Evolutionary conservation across 2,113 vertebrate species (phyloP), one percentile per base, ranked within the genome.

Genomic region (Rhinolophus ferrumequinum): DNA sequence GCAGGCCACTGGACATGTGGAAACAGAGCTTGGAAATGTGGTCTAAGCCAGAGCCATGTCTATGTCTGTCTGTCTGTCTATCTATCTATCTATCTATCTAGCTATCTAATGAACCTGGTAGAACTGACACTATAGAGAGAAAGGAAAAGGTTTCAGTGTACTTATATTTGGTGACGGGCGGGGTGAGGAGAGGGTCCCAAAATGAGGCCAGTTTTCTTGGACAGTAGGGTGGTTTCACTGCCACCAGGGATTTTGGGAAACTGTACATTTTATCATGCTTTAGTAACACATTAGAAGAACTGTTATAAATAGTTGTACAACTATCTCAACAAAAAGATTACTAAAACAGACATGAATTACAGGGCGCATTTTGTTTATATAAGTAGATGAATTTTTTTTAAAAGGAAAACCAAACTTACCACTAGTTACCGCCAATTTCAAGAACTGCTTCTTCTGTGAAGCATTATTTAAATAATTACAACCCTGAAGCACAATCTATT

Each of bases 361-460:
- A 95, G 58, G 67, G 44, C 3, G 3, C 12, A 82, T 58, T 66
- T 64, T 76, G 24, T 77, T 95, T 67, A 86, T 28, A 62, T 28
- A 89, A 69, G 9, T 44, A 80, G 62, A 56, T 80, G 6, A 72
- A 80, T 44, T 44, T 80, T 50, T 90, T 90, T 80, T 93, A 58
- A 73, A 84, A 86, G 38, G 12, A 8, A 41, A 79, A 73, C 64
- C 70, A 26, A 60, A 73, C 58, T 67, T 66, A 76, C 15, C 6
- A 81, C 7, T 44, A 90, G 86, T 54, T 86, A 86, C n/a, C n/a
- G 24, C 26, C 54, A 54, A 70, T 77, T 95, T 88, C 50, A 87
- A 95, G 91, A 93, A 28, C 6, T 82, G 35, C 16, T 13, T 75
- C 28, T 85, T 85, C 54, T 79, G 83, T 72, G n/a, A 64, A 90